Percentiles rank a stretch among this genome's conserved stretches.
These are phyloP conservation scores for Oreohelix idahoensis DNA, from an alignment of 1,140 invertebrate species.

Conservation along the genomic window DNA sequence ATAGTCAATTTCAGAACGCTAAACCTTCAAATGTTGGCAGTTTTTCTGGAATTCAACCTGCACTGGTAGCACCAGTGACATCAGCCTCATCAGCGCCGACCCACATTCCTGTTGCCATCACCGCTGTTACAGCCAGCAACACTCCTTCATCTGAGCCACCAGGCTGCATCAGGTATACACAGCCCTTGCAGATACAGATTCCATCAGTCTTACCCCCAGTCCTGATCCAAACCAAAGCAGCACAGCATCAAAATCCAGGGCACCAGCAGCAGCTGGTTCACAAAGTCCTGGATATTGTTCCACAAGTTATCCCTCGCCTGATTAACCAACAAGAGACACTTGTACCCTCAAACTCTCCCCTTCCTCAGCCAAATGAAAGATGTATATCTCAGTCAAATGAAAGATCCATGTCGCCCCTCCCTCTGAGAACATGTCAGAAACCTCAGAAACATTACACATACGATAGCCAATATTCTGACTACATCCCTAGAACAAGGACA, in stretches of 20 bases:
- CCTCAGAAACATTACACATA: background rate
- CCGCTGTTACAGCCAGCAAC: background rate
- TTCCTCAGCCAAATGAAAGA: background rate
- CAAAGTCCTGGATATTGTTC: background rate
- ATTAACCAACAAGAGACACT: background rate
- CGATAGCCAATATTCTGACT: background rate
- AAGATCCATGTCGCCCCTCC: background rate
- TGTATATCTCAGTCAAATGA: background rate
- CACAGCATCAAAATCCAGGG: background rate
- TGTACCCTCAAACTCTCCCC: conserved; percentile 6
- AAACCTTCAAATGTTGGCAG: conserved; percentile 4
- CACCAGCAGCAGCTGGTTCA: background rate
- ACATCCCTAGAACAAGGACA: background rate
- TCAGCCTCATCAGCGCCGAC: background rate
- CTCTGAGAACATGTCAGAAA: background rate
- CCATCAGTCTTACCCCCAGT: conserved; percentile 21
- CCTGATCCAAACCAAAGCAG: background rate
- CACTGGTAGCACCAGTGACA: background rate
- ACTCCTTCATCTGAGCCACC: background rate
- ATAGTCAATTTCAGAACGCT: background rate
- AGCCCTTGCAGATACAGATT: conserved; percentile 36
- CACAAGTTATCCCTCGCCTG: background rate
- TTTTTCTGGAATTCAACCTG: background rate
- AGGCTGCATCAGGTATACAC: background rate
- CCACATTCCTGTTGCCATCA: background rate